phyloP scores from a whole-genome alignment of 2,113 vertebrate species.

The Elanus axillaris region DNA sequence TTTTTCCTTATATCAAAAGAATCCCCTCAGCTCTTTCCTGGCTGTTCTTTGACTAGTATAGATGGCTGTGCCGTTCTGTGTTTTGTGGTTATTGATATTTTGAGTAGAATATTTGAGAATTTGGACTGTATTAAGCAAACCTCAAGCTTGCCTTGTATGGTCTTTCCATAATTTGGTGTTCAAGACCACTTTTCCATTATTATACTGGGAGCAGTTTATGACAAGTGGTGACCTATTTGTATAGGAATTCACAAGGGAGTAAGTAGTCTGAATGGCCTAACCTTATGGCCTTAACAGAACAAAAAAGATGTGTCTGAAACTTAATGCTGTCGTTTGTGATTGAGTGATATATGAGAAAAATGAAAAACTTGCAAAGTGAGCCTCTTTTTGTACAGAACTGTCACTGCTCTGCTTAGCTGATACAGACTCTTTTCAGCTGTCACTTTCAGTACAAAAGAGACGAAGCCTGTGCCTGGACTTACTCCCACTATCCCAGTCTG shows the following conservation, averaged over 20 bases:
- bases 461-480: background rate
- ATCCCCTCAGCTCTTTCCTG: background rate
- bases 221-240: background rate
- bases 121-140: background rate
- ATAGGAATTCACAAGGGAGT: background rate
- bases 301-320: background rate
- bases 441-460: background rate
- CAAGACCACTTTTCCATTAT: background rate
- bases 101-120: background rate
- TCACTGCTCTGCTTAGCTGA: background rate
- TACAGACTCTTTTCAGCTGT: slow-evolving; percentile 30
- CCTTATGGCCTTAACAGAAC: background rate
- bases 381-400: background rate
- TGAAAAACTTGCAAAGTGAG: background rate
- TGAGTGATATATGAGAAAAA: background rate
- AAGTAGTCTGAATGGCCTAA: background rate
- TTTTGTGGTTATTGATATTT: background rate
- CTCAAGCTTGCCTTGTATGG: background rate
- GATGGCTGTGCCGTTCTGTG: background rate
- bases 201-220: background rate
- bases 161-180: background rate
- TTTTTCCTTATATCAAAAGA: background rate
- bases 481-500: background rate
- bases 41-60: background rate
- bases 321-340: background rate